Evolutionary conservation across 2,888 invertebrate genomes (phyloP).

Genomic region (Amphiduros pacificus): DNA sequence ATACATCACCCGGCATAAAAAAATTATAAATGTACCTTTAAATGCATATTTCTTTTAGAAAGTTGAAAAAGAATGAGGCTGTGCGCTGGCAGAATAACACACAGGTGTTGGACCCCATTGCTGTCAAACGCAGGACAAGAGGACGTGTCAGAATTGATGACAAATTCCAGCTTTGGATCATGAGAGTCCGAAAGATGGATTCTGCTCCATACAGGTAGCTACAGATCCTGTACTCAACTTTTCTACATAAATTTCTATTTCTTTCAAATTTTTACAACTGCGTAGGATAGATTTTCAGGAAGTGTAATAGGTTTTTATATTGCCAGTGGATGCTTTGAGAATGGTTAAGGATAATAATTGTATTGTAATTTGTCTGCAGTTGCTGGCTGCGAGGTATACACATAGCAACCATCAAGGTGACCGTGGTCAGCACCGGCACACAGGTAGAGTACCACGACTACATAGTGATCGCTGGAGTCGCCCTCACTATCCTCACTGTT

Average conservation of each 20-base stretch:
- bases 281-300: too few relatives aligned
- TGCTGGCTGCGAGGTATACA: constrained; percentile 70
- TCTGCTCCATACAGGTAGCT: constrained; percentile 67
- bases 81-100: constrained; percentile 48
- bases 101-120: constrained; percentile 61
- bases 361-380: constrained; percentile 59
- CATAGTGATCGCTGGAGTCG: constrained; percentile 41
- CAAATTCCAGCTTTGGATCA: constrained; percentile 66
- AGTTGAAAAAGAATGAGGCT: too few relatives aligned
- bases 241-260: too few relatives aligned
- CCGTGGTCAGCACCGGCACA: constrained; percentile 64
- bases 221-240: background rate
- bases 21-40: background rate
- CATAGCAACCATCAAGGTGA: constrained; percentile 67
- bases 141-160: constrained; percentile 67
- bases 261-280: too few relatives aligned
- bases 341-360: background rate
- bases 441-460: constrained; percentile 42
- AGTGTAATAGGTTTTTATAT: background rate
- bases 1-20: background rate
- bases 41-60: too few relatives aligned
- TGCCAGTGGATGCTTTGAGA: background rate
- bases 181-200: constrained; percentile 64
- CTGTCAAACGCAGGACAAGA: constrained; percentile 62
- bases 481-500: constrained; percentile 33